These are phyloP conservation scores for Columbina picui DNA, from an alignment of 2,113 vertebrate species.

Conservation along the genomic window DNA sequence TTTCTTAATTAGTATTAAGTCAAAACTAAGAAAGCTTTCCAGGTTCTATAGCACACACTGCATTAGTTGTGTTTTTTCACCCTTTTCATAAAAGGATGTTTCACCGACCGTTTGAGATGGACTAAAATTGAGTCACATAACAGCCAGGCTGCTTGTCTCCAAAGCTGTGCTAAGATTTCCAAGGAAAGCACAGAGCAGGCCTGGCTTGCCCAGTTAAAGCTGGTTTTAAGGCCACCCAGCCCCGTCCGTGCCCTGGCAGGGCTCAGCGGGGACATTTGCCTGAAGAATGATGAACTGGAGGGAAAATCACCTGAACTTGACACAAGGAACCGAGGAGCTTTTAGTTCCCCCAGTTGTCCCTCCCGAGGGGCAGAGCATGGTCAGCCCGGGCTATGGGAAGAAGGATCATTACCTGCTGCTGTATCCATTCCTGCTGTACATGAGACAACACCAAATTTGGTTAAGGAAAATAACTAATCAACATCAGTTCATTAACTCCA, in stretches of 20 bases:
- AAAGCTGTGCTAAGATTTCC: background rate
- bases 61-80: background rate
- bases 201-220: background rate
- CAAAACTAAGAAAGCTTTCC: background rate
- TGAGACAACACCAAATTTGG: background rate
- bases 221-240: background rate
- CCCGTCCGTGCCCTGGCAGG: fast-evolving
- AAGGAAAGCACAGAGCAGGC: background rate
- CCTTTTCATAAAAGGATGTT: background rate
- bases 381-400: background rate
- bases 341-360: background rate
- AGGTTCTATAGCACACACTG: fast-evolving
- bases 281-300: background rate
- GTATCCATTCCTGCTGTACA: background rate
- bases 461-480: background rate
- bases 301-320: background rate
- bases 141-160: background rate
- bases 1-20: background rate
- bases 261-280: background rate
- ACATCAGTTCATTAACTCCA: background rate
- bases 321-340: background rate
- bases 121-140: background rate
- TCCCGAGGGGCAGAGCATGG: fast-evolving
- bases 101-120: background rate
- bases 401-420: background rate